Evolutionary conservation across 1,140 invertebrate genomes (phyloP).

Genomic region (Dendrolimus kikuchii): DNA sequence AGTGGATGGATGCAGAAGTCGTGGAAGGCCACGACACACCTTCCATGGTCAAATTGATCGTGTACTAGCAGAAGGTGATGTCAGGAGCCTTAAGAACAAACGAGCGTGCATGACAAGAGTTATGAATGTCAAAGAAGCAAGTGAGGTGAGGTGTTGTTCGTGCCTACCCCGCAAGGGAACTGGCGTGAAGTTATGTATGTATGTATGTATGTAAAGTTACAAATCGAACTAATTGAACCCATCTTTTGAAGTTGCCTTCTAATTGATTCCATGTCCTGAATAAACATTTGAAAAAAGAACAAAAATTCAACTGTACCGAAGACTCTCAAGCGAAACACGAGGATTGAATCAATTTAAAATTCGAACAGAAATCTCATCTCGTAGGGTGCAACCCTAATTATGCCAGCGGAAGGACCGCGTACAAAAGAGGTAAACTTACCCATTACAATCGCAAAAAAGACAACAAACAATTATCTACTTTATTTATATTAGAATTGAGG

Average conservation of each 20-base stretch:
- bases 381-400: slow-evolving; percentile 65
- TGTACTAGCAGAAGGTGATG: too few species aligned
- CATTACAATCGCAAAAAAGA: slow-evolving; percentile 15
- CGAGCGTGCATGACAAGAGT: too few species aligned
- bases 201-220: background rate
- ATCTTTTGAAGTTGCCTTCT: slow-evolving; percentile 10
- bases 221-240: background rate
- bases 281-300: slow-evolving; percentile 34
- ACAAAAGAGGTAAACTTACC: slow-evolving; percentile 45
- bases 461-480: slow-evolving; percentile 14
- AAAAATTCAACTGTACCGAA: slow-evolving; percentile 28
- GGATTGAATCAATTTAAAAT: slow-evolving; percentile 69
- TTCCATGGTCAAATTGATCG: too few species aligned
- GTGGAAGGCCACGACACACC: too few species aligned
- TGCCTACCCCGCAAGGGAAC: too few species aligned
- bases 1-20: too few species aligned
- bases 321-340: slow-evolving; percentile 53
- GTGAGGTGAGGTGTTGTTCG: too few species aligned
- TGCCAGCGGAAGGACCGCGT: slow-evolving; percentile 57
- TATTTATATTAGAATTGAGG: slow-evolving; percentile 9
- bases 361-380: slow-evolving; percentile 58
- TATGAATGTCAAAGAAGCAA: too few species aligned
- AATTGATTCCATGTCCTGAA: slow-evolving; percentile 42
- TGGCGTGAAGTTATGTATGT: too few species aligned
- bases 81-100: too few species aligned